Evolutionary conservation across 2,888 invertebrate species (phyloP), one percentile per base, ranked within the genome.

Genomic region (Latheticus oryzae): DNA sequence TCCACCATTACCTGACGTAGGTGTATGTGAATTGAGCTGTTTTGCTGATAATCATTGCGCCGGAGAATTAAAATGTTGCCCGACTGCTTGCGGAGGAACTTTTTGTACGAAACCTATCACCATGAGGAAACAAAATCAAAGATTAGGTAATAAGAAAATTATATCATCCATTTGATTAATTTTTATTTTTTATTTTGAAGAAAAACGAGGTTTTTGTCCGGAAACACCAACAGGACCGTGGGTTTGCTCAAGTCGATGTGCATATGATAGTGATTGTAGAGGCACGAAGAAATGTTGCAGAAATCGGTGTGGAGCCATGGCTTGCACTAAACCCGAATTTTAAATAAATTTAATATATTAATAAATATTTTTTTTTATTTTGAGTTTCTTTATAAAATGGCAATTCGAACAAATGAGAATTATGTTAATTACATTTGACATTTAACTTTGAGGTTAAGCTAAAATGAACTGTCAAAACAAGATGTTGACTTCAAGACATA

Each of bases 271-370:
- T 2, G 58, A 64, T 28, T 64, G 64, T 45, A 51, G 60, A 16
- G 64, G 62, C 13, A 38, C 33, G 8, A 61, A 61, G 33, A 64
- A 64, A 28, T 64, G 64, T 32, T 64, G 64, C 57, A 51, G 38
- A 13, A 59, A 54, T 23, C 33, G 59, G 9, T 59, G 59, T 37
- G 59, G 59, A 12, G 59, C 54, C 11, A 55, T 55, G 59, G 50
- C 54, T 11, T 59, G 59, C 17, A 35, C 38, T 3, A 30, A 28
- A 8, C 50, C 59, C 3, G 59, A 47, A 19, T 19, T 42, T 17
- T 37, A 38, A n/a, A n/a, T n/a, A n/a, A n/a, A n/a, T n/a, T n/a
- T n/a, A n/a, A n/a, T n/a, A n/a, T n/a, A n/a, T n/a, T n/a, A n/a
- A n/a, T n/a, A n/a, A n/a, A n/a, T n/a, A 30, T 30, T 30, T 30